These are phyloP conservation scores for Hylomyscus alleni DNA, from an alignment of 2,797 vertebrate species.

Conservation along the genomic window DNA sequence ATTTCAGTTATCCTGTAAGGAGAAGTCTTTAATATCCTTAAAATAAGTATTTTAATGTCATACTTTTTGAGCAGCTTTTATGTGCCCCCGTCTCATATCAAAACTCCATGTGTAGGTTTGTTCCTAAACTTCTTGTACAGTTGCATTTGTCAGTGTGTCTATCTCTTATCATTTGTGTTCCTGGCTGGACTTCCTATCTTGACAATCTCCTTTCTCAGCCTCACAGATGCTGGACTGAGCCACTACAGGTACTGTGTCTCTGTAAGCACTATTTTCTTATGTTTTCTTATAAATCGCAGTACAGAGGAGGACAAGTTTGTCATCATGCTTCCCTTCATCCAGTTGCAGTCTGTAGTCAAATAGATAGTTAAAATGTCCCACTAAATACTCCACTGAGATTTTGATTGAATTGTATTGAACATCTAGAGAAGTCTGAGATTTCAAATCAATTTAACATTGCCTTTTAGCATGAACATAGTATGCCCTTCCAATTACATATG, in stretches of 20 bases:
- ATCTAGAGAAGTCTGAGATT: not conserved
- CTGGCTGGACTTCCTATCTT: not conserved
- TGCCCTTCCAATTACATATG: conserved; percentile 4
- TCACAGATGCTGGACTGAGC: not conserved
- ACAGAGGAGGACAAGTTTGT: not conserved
- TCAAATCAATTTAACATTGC: not conserved
- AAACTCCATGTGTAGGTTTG: not conserved
- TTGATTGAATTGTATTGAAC: conserved; percentile 29
- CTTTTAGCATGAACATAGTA: conserved; percentile 12
- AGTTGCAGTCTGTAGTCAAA: conserved; percentile 39
- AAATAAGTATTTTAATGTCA: not conserved
- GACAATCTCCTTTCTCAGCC: not conserved
- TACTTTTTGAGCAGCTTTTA: not conserved
- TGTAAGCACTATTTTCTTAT: not conserved
- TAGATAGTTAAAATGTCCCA: conserved; percentile 26
- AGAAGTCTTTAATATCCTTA: not conserved
- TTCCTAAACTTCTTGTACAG: not conserved
- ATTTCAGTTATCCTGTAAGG: not conserved
- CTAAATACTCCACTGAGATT: conserved; percentile 11
- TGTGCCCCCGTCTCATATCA: not conserved
- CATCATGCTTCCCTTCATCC: not conserved
- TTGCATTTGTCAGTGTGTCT: not conserved
- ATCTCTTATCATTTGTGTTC: not conserved
- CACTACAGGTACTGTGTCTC: not conserved
- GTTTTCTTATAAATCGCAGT: not conserved